Conservation (phyloP, 2,113 vertebrate species). For the Oceanites oceanicus region DNA sequence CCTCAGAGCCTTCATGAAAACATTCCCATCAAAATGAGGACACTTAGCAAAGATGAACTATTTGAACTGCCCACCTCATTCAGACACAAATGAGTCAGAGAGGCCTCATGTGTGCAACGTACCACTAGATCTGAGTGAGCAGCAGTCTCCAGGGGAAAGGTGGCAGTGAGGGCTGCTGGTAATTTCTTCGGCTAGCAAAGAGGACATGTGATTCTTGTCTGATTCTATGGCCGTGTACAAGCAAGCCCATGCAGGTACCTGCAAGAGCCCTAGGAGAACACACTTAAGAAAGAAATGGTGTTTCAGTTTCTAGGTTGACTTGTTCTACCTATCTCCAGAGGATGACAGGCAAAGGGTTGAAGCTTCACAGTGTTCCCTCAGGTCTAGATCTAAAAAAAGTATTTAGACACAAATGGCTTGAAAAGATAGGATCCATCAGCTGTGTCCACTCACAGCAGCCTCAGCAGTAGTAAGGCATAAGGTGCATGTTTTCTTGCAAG, state of each 20-base stretch:
- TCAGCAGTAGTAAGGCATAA: background rate
- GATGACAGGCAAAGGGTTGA: background rate
- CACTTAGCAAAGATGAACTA: background rate
- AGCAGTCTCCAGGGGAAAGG: background rate
- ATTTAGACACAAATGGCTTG: background rate
- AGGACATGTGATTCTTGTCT: background rate
- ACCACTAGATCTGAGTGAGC: background rate
- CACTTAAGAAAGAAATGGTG: background rate
- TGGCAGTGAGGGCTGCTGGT: background rate
- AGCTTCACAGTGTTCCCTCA: background rate
- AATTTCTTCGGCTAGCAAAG: background rate
- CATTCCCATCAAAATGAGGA: background rate
- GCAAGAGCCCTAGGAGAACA: background rate
- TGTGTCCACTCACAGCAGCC: background rate
- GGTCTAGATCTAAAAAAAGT: background rate
- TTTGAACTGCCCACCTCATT: background rate
- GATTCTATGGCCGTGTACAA: background rate
- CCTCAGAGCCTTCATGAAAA: background rate
- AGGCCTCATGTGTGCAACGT: rapidly evolving
- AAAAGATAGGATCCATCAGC: background rate
- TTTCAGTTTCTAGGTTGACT: background rate
- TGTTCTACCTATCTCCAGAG: background rate
- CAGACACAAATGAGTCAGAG: rapidly evolving
- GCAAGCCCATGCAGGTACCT: background rate
- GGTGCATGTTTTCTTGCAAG: background rate